Conservation (phyloP, 2,797 vertebrate genomes). For the Semotilus atromaculatus region DNA sequence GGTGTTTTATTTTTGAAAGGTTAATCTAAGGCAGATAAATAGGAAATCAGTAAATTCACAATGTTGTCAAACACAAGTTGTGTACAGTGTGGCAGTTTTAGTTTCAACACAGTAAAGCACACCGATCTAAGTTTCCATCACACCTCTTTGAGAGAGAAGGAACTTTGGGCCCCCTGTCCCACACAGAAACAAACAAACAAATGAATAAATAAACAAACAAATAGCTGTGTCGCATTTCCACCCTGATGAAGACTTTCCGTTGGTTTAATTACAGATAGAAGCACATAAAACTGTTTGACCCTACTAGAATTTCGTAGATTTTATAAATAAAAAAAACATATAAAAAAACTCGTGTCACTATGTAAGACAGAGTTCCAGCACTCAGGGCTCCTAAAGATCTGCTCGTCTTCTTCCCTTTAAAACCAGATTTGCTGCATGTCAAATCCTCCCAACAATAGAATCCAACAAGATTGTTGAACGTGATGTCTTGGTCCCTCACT, state of each 20-base stretch:
- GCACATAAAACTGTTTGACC: slow-evolving; percentile 6
- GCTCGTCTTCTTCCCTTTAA: slow-evolving; percentile 13
- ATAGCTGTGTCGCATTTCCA: slow-evolving; percentile 23
- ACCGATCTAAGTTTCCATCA: slow-evolving; percentile 38
- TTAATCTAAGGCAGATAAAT: slow-evolving; percentile 1
- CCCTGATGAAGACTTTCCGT: slow-evolving; percentile 41
- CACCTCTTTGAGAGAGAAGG: slow-evolving; percentile 33
- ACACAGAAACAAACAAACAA: slow-evolving; percentile 44
- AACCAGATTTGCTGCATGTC: slow-evolving; percentile 15
- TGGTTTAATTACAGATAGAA: slow-evolving; percentile 42
- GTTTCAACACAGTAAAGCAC: slow-evolving; percentile 40
- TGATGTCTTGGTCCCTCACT: slow-evolving; percentile 56
- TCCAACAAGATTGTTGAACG: slow-evolving; percentile 20
- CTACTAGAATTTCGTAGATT: slow-evolving; percentile 32
- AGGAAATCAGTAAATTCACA: slow-evolving; percentile 14
- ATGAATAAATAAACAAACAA: slow-evolving; percentile 48
- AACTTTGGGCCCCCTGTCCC: slow-evolving; percentile 17
- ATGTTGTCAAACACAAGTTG: not conserved
- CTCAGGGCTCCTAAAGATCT: not conserved
- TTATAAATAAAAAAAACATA: not conserved
- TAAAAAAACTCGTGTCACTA: not conserved
- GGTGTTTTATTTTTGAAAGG: slow-evolving; percentile 22
- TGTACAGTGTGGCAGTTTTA: slow-evolving; percentile 20
- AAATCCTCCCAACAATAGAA: slow-evolving; percentile 39
- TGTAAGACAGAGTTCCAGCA: slow-evolving; percentile 14